Conservation (phyloP, 2,113 vertebrate species). For the Zosterops hypoxanthus region DNA sequence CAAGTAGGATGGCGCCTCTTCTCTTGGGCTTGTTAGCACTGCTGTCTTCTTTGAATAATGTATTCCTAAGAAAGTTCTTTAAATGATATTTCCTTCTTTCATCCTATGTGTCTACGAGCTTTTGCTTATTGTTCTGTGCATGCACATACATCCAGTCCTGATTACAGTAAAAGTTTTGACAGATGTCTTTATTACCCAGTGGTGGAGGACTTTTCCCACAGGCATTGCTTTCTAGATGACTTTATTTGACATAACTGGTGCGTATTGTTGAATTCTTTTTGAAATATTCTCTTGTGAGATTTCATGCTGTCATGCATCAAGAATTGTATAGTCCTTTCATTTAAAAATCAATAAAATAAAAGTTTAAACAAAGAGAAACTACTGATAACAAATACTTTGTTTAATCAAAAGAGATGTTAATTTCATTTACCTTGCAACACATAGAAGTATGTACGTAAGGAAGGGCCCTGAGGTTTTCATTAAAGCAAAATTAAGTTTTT, state of each 20-base stretch:
- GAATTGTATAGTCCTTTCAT: neutral
- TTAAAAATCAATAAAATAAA: slow-evolving; percentile 13
- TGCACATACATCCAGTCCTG: neutral
- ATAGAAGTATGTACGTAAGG: neutral
- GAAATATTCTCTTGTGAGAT: neutral
- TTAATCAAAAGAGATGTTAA: neutral
- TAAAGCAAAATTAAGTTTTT: neutral
- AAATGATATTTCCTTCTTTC: neutral
- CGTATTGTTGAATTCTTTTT: slow-evolving; percentile 8
- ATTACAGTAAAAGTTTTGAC: neutral
- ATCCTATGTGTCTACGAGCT: neutral
- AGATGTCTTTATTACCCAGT: neutral
- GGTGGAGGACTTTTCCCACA: neutral
- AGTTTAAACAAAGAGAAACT: neutral
- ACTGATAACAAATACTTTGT: neutral
- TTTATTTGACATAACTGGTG: slow-evolving; percentile 1
- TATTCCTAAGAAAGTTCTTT: neutral
- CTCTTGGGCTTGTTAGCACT: neutral
- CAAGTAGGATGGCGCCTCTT: neutral
- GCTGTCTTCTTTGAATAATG: neutral
- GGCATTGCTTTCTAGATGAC: neutral
- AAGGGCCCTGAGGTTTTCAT: neutral
- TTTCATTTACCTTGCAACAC: neutral
- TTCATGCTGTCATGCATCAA: neutral
- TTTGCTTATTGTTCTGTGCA: slow-evolving; percentile 1